phyloP scores from a whole-genome alignment of 2,888 invertebrate species.

The Athrips mouffetella region DNA sequence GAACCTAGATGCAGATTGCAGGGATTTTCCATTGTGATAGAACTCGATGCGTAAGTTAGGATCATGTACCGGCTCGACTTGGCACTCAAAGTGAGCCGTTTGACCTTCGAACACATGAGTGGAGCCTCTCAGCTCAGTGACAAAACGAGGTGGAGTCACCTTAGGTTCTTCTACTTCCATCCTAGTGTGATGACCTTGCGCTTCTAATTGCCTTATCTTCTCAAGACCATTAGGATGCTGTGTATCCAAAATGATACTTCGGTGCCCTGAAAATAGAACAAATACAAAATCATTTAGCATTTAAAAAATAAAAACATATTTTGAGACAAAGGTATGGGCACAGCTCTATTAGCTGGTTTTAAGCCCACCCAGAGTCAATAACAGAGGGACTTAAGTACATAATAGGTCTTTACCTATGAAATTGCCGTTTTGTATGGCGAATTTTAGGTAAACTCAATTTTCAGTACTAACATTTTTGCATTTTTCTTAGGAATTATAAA shows the following conservation, averaged over 20 bases:
- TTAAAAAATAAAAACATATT: too few species aligned
- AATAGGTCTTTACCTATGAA: too few species aligned
- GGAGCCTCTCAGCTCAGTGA: conserved; percentile 90
- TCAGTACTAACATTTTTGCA: too few species aligned
- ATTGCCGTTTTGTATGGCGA: too few species aligned
- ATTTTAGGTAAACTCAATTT: too few species aligned
- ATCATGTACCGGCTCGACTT: conserved; percentile 94
- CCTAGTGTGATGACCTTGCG: conserved; percentile 88
- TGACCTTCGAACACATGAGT: conserved; percentile 94
- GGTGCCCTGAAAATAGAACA: conserved; percentile 77
- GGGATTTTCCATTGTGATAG: conserved; percentile 94
- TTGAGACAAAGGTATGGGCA: too few species aligned
- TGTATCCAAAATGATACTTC: conserved; percentile 91
- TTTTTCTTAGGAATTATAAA: too few species aligned
- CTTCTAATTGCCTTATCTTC: conserved; percentile 93
- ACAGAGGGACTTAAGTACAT: too few species aligned
- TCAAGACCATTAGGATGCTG: conserved; percentile 95
- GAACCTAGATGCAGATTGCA: conserved; percentile 93
- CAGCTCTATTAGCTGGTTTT: too few species aligned
- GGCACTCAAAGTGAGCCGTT: conserved; percentile 97
- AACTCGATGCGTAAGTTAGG: conserved; percentile 93
- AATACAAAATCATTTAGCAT: too few species aligned
- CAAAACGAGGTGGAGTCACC: conserved; percentile 88
- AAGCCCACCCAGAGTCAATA: too few species aligned
- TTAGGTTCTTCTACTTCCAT: conserved; percentile 90